Conservation (phyloP, 2,888 invertebrate species). For the Campoletis raptor region DNA sequence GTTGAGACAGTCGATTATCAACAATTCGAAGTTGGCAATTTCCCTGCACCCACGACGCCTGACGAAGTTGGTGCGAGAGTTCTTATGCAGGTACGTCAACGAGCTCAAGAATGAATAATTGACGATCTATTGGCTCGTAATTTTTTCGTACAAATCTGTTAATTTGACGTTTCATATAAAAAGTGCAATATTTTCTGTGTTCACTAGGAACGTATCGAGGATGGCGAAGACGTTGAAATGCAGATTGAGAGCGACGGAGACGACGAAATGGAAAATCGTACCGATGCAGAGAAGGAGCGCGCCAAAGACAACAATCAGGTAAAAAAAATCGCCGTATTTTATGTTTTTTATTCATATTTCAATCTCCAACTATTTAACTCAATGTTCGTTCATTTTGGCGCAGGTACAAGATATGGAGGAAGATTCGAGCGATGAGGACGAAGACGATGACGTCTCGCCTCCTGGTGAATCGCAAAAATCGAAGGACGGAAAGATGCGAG, state of each 20-base stretch:
- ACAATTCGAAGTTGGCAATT: slow-evolving; percentile 97
- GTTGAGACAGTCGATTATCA: slow-evolving; percentile 99
- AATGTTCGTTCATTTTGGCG: background rate
- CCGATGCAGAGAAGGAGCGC: slow-evolving; percentile 84
- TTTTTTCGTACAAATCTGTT: background rate
- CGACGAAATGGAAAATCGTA: slow-evolving; percentile 86
- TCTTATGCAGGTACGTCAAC: slow-evolving; percentile 89
- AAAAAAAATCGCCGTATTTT: slow-evolving; percentile 30
- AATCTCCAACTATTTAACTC: background rate
- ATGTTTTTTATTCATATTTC: background rate
- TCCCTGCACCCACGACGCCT: slow-evolving; percentile 98
- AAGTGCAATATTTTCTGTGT: background rate
- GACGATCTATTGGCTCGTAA: background rate
- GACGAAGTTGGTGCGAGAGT: slow-evolving; percentile 98
- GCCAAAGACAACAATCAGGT: slow-evolving; percentile 86
- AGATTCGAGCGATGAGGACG: slow-evolving; percentile 91
- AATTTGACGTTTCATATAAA: background rate
- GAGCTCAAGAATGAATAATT: too few species aligned
- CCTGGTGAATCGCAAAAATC: slow-evolving; percentile 80
- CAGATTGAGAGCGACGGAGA: slow-evolving; percentile 94
- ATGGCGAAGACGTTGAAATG: slow-evolving; percentile 95
- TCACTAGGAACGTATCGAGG: slow-evolving; percentile 89
- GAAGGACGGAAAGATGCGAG: slow-evolving; percentile 85
- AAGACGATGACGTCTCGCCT: slow-evolving; percentile 83
- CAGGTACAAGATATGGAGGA: slow-evolving; percentile 96